Evolutionary conservation across 1,140 invertebrate species (phyloP), one percentile per base, ranked within the genome.

Genomic region (Papilio aristodemus): DNA sequence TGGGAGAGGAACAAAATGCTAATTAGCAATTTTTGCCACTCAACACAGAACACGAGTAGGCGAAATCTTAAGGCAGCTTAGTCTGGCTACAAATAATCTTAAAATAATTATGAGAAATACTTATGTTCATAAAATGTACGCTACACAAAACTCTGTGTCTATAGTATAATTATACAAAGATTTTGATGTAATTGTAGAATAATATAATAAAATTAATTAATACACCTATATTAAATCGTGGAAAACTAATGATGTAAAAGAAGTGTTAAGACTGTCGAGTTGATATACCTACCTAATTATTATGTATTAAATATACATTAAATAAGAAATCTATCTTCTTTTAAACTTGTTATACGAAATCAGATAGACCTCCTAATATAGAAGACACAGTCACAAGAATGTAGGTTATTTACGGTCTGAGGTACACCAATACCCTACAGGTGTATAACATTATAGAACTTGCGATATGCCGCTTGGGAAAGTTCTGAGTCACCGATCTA

Each of bases 401-500:
- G 39, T 17, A 43, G 7, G 41, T n/a, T 14, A 43, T 43, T 46
- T 9, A 19, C 43, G 19, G 3, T 19, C 17, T 50, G 11, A 4
- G 10, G 9, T 54, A 9, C 46, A 54, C 10, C 9, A 54, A 54
- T 19, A 32, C 46, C 46, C 17, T 54, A 54, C 19, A 54, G 46
- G 46, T 54, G 46, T 25, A 54, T 54, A 54, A 54, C 22, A 22
- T 10, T 54, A 54, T 54, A 54, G 46, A 54, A 54, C 3, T 25
- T 22, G 17, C 17, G 46, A 54, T 25, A 54, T 19, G 22, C 17
- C 46, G 46, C 46, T 22, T 54, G 46, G 46, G 46, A 54, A 54
- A 54, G 46, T 54, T 11, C 19, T 22, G 46, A 54, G 46, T 54
- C 46, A 54, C 46, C 46, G 46, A 54, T 54, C 46, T 54, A 54